These are phyloP conservation scores for Lasius platythorax DNA, from an alignment of 2,888 invertebrate species.

Conservation along the genomic window DNA sequence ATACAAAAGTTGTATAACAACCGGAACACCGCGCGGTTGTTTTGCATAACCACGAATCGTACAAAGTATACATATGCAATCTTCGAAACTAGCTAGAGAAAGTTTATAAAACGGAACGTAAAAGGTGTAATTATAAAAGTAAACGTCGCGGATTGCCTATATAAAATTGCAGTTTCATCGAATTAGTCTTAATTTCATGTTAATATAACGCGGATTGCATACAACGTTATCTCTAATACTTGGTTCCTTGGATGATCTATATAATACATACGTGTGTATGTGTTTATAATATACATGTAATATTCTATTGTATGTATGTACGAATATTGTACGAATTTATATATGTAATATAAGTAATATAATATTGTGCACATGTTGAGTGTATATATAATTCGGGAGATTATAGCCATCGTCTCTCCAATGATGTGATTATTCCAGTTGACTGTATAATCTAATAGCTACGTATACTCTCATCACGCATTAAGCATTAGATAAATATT, in stretches of 20 bases:
- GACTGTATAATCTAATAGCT: not conserved
- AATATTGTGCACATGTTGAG: conserved; percentile 33
- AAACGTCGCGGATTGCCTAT: conserved; percentile 2
- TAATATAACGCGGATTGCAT: conserved; percentile 1
- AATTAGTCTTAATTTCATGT: conserved; percentile 9
- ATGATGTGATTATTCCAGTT: not conserved
- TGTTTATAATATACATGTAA: conserved; percentile 40
- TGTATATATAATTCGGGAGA: not conserved
- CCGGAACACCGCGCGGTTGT: not conserved
- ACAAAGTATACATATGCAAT: not conserved
- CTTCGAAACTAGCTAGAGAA: conserved; percentile 7
- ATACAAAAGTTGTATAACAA: not conserved
- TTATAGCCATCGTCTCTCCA: conserved; percentile 34
- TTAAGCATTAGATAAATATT: not conserved
- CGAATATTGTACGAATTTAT: not conserved
- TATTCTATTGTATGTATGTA: not conserved
- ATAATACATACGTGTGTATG: not conserved
- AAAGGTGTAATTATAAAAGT: conserved; percentile 19
- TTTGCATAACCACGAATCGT: not conserved
- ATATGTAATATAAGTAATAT: conserved; percentile 58
- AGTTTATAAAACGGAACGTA: conserved; percentile 20
- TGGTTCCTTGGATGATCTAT: conserved; percentile 74
- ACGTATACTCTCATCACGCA: not conserved
- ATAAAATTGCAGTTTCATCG: conserved; percentile 8
- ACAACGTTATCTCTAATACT: conserved; percentile 61